These are phyloP conservation scores for Notarius lentiginosus DNA, from an alignment of 2,113 vertebrate species.

Conservation along the genomic window DNA sequence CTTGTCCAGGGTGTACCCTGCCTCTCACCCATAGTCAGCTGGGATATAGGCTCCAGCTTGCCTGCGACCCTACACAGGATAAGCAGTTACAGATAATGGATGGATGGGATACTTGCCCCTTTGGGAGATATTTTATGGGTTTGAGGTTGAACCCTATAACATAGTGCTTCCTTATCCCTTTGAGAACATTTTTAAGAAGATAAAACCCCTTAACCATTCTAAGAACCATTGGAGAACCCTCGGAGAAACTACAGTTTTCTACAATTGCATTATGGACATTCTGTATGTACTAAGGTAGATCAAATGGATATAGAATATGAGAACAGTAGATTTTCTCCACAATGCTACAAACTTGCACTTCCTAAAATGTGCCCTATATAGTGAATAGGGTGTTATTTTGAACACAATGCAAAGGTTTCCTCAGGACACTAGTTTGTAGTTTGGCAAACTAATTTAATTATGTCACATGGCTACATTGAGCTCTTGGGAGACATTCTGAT, in stretches of 20 bases:
- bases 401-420: background rate
- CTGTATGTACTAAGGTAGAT: background rate
- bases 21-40: too few relatives aligned
- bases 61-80: too few relatives aligned
- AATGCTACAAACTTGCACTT: background rate
- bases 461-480: background rate
- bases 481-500: constrained; percentile 26
- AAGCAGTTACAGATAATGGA: too few relatives aligned
- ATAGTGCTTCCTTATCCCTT: background rate
- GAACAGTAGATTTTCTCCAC: background rate
- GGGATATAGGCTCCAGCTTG: too few relatives aligned
- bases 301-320: background rate
- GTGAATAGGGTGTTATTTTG: background rate
- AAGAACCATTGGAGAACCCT: background rate
- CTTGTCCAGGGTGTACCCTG: too few relatives aligned
- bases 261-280: background rate
- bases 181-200: background rate
- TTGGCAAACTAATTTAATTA: constrained; percentile 20
- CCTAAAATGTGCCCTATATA: too few relatives aligned
- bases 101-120: background rate
- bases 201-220: background rate
- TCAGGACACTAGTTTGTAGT: background rate
- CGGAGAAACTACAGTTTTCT: background rate
- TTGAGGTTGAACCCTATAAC: background rate
- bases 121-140: background rate